Evolutionary conservation across 2,888 invertebrate genomes (phyloP).

Genomic region (Heteromurus nitidus): DNA sequence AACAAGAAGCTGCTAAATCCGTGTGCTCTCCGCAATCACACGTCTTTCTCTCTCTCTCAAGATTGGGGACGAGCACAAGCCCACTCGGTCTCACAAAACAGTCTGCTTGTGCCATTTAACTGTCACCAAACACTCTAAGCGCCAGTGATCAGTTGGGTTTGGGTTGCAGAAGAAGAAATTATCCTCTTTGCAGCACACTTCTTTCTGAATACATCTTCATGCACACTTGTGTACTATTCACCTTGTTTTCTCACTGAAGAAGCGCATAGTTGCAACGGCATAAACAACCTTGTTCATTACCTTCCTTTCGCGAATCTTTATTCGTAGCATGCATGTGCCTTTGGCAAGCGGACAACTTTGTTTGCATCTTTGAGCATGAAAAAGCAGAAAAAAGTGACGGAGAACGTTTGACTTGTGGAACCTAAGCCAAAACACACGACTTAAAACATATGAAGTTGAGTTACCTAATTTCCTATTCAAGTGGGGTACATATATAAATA

Average conservation of each 20-base stretch:
- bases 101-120: conserved; percentile 29
- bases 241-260: neutral
- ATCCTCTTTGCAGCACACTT: too few relatives aligned
- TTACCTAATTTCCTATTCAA: too few relatives aligned
- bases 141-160: too few relatives aligned
- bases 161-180: too few relatives aligned
- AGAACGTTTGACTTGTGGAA: neutral
- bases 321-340: conserved; percentile 2
- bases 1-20: neutral
- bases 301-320: conserved; percentile 16
- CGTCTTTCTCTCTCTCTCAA: neutral
- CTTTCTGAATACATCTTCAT: conserved; percentile 16
- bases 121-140: conserved; percentile 46
- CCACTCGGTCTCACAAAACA: too few relatives aligned
- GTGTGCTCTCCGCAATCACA: neutral
- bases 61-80: conserved; percentile 11
- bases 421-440: neutral
- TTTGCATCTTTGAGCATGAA: conserved; percentile 26
- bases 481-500: too few relatives aligned
- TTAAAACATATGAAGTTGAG: too few relatives aligned
- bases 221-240: neutral
- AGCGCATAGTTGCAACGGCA: neutral
- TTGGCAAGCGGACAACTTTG: conserved; percentile 51
- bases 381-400: neutral
- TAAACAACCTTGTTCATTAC: conserved; percentile 15